These are phyloP conservation scores for Pogona vitticeps DNA, from an alignment of 2,113 vertebrate genomes.

Conservation along the genomic window DNA sequence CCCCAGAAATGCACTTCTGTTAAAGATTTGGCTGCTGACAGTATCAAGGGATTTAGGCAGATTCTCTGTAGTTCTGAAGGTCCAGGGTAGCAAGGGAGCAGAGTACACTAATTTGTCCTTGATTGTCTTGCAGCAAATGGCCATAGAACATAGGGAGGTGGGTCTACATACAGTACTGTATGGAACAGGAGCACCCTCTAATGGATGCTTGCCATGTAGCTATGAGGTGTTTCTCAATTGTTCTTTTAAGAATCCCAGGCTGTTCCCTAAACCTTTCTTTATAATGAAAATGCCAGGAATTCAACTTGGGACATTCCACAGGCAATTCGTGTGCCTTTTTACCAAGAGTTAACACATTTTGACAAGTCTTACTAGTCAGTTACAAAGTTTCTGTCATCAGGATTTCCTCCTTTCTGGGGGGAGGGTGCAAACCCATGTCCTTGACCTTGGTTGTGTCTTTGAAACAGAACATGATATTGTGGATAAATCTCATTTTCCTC, in stretches of 20 bases:
- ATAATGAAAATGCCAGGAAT: not conserved
- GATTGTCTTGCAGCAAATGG: not conserved
- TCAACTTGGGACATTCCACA: not conserved
- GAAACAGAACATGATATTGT: not conserved
- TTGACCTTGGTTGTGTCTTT: not conserved
- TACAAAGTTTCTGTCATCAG: not conserved
- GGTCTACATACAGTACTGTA: not conserved
- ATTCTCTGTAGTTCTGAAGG: not conserved
- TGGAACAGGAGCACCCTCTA: conserved; percentile 4
- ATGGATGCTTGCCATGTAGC: not conserved
- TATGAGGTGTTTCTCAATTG: not conserved
- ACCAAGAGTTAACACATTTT: not conserved
- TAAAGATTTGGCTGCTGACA: not conserved
- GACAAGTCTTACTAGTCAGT: not conserved
- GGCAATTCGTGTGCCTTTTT: not conserved
- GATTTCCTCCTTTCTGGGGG: too few relatives aligned
- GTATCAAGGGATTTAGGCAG: not conserved
- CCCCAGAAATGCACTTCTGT: not conserved
- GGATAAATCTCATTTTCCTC: not conserved
- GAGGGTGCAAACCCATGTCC: not conserved
- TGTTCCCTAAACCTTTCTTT: not conserved
- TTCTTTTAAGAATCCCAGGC: not conserved
- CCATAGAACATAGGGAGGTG: not conserved
- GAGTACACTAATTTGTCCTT: not conserved
- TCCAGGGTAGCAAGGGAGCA: not conserved